Percentiles rank a stretch among this genome's conserved stretches.
phyloP scores from a whole-genome alignment of 1,140 invertebrate species.

The Drosophila neocordata region DNA sequence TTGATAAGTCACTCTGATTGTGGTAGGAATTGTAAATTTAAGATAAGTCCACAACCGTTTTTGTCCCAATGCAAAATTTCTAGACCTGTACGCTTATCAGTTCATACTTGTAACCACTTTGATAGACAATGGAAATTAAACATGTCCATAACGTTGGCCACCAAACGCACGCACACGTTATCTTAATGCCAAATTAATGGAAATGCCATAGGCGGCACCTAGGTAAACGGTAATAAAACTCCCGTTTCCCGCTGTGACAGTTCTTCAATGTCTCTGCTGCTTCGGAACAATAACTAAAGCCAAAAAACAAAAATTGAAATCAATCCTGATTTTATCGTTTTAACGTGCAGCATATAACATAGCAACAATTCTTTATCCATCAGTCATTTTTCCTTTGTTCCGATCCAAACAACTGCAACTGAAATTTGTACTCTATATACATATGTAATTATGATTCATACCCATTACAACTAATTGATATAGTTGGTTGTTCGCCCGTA shows the following conservation, averaged over 20 bases:
- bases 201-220: slow-evolving; percentile 1
- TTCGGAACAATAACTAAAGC: slow-evolving; percentile 9
- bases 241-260: slow-evolving; percentile 19
- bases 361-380: slow-evolving; percentile 2
- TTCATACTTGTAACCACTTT: slow-evolving; percentile 36
- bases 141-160: slow-evolving; percentile 39
- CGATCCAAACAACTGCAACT: slow-evolving; percentile 2
- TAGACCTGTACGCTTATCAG: slow-evolving; percentile 10
- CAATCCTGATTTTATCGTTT: slow-evolving; percentile 38
- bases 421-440: too few species aligned
- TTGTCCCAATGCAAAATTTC: not conserved
- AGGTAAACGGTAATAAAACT: slow-evolving; percentile 24
- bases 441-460: not conserved
- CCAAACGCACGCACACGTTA: slow-evolving; percentile 70
- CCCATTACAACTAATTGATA: slow-evolving; percentile 1
- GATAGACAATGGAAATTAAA: slow-evolving; percentile 41
- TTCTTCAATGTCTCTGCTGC: slow-evolving; percentile 29
- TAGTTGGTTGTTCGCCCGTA: not conserved
- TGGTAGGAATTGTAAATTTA: slow-evolving; percentile 11
- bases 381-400: slow-evolving; percentile 26
- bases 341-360: slow-evolving; percentile 13
- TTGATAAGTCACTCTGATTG: slow-evolving; percentile 34
- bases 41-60: slow-evolving; percentile 1
- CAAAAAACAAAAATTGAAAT: not conserved
- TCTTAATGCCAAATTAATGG: slow-evolving; percentile 52